Base-by-base conservation (phyloP, 2,797 vertebrate species). In the Urophycis tenuis region DNA sequence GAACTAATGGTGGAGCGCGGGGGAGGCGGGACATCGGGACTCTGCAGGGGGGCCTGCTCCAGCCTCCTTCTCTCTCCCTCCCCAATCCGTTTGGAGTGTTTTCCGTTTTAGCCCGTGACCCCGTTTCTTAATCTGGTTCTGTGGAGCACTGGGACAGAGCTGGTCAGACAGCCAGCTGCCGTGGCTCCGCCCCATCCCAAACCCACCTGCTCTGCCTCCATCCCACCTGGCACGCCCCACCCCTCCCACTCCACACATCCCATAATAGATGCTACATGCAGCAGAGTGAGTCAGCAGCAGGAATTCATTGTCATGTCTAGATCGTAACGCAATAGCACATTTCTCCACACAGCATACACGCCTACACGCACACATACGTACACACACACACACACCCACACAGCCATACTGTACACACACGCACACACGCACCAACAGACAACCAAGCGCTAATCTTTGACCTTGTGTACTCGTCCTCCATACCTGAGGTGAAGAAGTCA, bases 401-500 rank as follows among this genome's bases (percentile, higher is more conserved):
- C 36, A 39, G 4, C 4, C 35, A 36, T 9, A 36, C 35, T 9
- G 9, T 9, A 36, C 35, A 36, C 35, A 36, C 35, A 36, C 39
- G 14, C 39, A 41, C 39, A 41, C 39, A 41, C 5, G 14, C 39
- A 41, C 39, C 8, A 6, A 60, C 49, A 60, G 19, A 60, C 49
- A 60, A 4, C 5, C 49, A n/a, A 19, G 5, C 53, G 11, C 53
- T 4, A 8, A 64, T 53, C 19, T 7, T n/a, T 53, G 49, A 53
- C 49, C 49, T 53, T n/a, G 22, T 35, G 77, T 33, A 25, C 7
- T 0, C 7, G 1, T 10, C 75, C 3, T 53, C 36, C 5, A 12
- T 91, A 99, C 96, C 94, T 92, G 92, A 90, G 85, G 73, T 89
- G 17, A 98, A 90, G 85, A 91, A 93, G 73, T 89, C 33, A 39